These are phyloP conservation scores for Mus musculus DNA, from an alignment of 2,113 vertebrate species.

Conservation along the genomic window GRCm39 chrX:75066001-75066500, in stretches of 20 bases:
- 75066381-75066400: neutral
- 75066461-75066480: neutral
- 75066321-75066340: neutral
- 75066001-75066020: neutral
- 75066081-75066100: neutral
- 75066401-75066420: constrained; percentile 52
- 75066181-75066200: neutral
- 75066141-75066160: constrained; percentile 19
- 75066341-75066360: constrained; percentile 41
- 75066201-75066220: neutral
- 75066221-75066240: neutral
- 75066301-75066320: neutral
- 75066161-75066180: neutral
- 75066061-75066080: neutral
- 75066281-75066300: neutral
- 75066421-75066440: neutral
- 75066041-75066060: neutral
- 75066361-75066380: neutral
- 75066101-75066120: neutral
- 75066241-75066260: neutral
- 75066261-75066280: neutral
- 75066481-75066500: neutral
- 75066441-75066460: constrained; percentile 4
- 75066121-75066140: neutral
- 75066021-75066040: neutral